These are phyloP conservation scores for Poecilia gillii DNA, from an alignment of 2,797 vertebrate species.

Conservation along the genomic window DNA sequence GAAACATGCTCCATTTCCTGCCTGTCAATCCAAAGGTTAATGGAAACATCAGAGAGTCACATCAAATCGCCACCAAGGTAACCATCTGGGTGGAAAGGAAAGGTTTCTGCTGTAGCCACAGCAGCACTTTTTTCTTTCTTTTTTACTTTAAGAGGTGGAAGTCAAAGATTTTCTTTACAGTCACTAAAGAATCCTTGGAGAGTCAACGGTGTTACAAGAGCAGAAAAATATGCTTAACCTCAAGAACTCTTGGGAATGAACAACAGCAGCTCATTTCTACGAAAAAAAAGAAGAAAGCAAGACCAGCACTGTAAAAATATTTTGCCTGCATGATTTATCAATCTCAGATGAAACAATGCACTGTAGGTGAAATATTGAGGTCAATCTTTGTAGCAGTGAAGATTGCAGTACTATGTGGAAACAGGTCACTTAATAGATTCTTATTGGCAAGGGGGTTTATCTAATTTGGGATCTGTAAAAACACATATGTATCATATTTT, in stretches of 20 bases:
- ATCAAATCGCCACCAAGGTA: conserved; percentile 3
- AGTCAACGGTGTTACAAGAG: conserved; percentile 11
- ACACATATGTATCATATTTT: not conserved
- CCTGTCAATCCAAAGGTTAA: conserved; percentile 49
- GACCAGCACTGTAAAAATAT: conserved; percentile 7
- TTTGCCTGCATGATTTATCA: conserved; percentile 16
- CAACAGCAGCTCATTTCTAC: conserved; percentile 26
- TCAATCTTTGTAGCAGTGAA: conserved; percentile 28
- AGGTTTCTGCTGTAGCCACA: conserved; percentile 18
- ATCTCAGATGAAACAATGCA: conserved; percentile 4
- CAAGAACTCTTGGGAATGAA: conserved; percentile 24
- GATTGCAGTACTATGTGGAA: conserved; percentile 21
- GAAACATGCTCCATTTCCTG: conserved; percentile 34
- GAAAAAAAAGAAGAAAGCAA: not conserved
- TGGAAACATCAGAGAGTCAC: conserved; percentile 22
- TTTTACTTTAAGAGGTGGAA: conserved; percentile 12
- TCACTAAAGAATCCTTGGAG: conserved; percentile 24
- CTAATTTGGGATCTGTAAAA: not conserved
- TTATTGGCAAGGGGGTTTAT: not conserved
- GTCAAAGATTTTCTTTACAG: conserved; percentile 20
- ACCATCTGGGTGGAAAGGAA: conserved; percentile 21
- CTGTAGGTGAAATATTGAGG: conserved; percentile 5
- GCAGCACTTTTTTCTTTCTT: conserved; percentile 2
- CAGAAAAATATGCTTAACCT: conserved; percentile 27
- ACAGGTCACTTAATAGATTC: conserved; percentile 2